A percentile compares a stretch with the other conserved stretches of the same genome.
Conservation (phyloP, 2,888 invertebrate species). For the Oscheius sp. region DNA sequence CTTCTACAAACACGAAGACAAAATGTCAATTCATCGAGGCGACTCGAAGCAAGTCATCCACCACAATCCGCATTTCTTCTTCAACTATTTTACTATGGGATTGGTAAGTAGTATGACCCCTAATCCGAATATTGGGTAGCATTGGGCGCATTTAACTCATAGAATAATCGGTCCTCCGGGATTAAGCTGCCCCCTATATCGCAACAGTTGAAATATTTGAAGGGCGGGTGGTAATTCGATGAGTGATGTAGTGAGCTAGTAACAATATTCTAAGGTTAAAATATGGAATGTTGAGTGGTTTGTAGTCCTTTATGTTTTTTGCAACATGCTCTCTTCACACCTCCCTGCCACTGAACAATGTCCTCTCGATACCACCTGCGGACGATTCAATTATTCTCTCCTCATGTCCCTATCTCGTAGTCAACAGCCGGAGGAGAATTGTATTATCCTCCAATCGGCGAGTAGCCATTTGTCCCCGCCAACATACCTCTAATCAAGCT, state of each 20-base stretch:
- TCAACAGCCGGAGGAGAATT: conserved; percentile 25
- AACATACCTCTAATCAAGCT: conserved; percentile 3
- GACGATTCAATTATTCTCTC: conserved; percentile 25
- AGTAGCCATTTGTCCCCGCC: too few species aligned
- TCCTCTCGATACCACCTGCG: conserved; percentile 14
- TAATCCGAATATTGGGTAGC: background rate
- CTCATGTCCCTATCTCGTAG: conserved; percentile 13
- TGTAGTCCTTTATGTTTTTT: too few species aligned
- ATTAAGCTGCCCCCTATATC: conserved; percentile 16
- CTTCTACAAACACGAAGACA: conserved; percentile 97
- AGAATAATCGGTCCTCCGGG: conserved; percentile 25
- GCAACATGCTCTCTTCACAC: conserved; percentile 12
- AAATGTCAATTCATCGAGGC: conserved; percentile 78
- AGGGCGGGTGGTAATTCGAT: background rate
- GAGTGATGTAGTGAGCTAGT: too few species aligned
- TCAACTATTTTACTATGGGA: conserved; percentile 95
- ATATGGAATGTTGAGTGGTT: too few species aligned
- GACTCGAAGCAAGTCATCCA: conserved; percentile 20
- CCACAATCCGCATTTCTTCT: conserved; percentile 89
- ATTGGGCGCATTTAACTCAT: conserved; percentile 19
- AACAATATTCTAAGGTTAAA: too few species aligned
- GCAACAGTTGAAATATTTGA: conserved; percentile 17
- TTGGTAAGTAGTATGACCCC: conserved; percentile 78
- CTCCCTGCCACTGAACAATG: conserved; percentile 6
- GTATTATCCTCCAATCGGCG: conserved; percentile 4